Conservation (phyloP, 2,113 vertebrate species). For the Microcebus ravelobensis region DNA sequence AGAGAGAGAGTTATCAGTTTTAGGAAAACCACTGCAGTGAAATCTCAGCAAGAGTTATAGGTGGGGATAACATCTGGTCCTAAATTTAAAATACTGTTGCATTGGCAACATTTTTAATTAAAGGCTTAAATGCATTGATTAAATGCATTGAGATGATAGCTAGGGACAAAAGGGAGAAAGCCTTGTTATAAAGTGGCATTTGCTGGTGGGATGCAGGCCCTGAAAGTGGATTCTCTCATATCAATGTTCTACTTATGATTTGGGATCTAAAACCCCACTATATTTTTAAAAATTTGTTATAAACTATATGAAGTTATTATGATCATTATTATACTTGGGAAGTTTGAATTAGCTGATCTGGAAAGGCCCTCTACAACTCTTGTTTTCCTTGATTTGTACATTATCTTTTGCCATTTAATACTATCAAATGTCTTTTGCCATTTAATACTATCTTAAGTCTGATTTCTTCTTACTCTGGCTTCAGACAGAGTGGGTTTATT, state of each 20-base stretch:
- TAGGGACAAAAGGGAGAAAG: conserved; percentile 26
- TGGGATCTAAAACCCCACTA: not conserved
- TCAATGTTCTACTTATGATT: not conserved
- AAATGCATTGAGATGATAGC: conserved; percentile 35
- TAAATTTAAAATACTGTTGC: conserved; percentile 44
- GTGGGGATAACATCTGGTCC: conserved; percentile 18
- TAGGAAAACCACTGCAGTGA: not conserved
- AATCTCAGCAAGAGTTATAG: conserved; percentile 33
- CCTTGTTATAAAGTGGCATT: conserved; percentile 20
- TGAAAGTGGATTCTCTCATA: not conserved
- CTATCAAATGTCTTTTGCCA: not conserved
- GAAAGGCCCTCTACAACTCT: not conserved
- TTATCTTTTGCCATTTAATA: conserved; percentile 58
- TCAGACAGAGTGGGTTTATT: conserved; percentile 53
- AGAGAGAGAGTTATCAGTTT: not conserved
- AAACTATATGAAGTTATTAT: not conserved
- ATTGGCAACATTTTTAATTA: conserved; percentile 59
- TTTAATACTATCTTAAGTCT: conserved; percentile 55
- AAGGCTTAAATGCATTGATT: conserved; percentile 31
- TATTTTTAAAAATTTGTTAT: not conserved
- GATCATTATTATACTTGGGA: not conserved
- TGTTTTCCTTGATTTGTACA: conserved; percentile 39
- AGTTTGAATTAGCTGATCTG: not conserved
- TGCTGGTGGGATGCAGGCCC: not conserved
- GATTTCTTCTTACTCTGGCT: conserved; percentile 57